Evolutionary conservation across 1,140 invertebrate genomes (phyloP), one percentile per base, ranked within the genome.

Genomic region (Battus philenor): DNA sequence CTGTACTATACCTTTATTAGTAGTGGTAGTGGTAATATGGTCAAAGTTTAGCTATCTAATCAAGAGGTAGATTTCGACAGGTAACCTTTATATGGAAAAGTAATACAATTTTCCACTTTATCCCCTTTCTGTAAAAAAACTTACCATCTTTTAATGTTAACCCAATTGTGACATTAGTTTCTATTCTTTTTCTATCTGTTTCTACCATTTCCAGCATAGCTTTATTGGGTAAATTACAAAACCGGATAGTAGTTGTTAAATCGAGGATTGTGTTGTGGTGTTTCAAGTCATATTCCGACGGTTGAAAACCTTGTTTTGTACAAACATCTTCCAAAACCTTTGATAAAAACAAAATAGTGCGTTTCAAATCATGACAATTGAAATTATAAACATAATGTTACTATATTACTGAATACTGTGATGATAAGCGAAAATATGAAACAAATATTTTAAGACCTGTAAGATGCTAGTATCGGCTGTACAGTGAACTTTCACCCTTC

Each of bases 251-350:
- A 30, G 90, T 86, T 41, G 90, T 92, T 27, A 91, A 79, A 68
- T 95, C 93, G 4, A 95, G 64, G 20, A 91, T 76, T 73, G 90
- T 90, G 62, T 92, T 93, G 59, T 92, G 91, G 80, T 95, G 93
- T 88, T 91, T 93, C 7, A 95, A 80, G 74, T 93, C 91, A 86
- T 92, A 95, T 52, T 93, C 90, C 54, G 90, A 88, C 15, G 92
- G 78, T 36, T 91, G 80, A 50, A 90, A 90, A 15, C 89, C 90
- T 68, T 94, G 90, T 68, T 95, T 95, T 29, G 86, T 79, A 69
- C 94, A 94, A 4, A 91, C 93, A 85, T 94, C 93, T 83, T 95
- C 93, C 31, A 95, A 74, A 30, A 95, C 87, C 92, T 94, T 58
- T 36, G 3, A 4, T 22, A 4, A 4, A 4, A 4, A 4, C 7